Conservation (phyloP, 2,113 vertebrate genomes). For the Sarotherodon lohbergeri region DNA sequence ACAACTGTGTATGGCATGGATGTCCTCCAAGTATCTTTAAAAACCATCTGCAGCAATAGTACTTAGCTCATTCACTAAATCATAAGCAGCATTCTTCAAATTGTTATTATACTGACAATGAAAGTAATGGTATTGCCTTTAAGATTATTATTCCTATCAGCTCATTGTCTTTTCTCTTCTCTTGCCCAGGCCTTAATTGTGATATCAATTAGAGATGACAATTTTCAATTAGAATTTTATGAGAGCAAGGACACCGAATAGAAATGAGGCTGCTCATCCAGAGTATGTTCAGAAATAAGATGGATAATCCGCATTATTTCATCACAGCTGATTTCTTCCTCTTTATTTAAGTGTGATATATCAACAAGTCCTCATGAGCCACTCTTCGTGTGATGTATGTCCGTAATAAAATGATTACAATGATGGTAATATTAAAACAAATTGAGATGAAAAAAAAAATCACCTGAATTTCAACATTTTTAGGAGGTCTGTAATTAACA, state of each 20-base stretch:
- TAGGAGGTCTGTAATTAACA: background rate
- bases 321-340: background rate
- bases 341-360: background rate
- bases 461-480: background rate
- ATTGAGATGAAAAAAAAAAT: background rate
- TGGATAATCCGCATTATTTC: background rate
- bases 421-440: background rate
- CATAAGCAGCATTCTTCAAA: slow-evolving; percentile 23
- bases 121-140: slow-evolving; percentile 29
- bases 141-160: slow-evolving; percentile 31
- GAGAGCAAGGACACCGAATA: slow-evolving; percentile 4
- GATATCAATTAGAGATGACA: slow-evolving; percentile 42
- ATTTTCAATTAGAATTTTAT: slow-evolving; percentile 38
- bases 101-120: slow-evolving; percentile 32
- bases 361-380: background rate
- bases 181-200: slow-evolving; percentile 23
- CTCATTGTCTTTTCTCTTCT: slow-evolving; percentile 1
- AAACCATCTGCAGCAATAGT: slow-evolving; percentile 22
- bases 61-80: slow-evolving; percentile 30
- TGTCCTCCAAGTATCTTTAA: slow-evolving; percentile 51
- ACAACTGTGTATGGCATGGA: slow-evolving; percentile 29
- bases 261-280: background rate
- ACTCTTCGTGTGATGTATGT: background rate
- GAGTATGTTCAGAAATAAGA: background rate
- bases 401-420: background rate